Evolutionary conservation across 2,888 invertebrate species (phyloP).

Genomic region (Hoplodrina ambigua): DNA sequence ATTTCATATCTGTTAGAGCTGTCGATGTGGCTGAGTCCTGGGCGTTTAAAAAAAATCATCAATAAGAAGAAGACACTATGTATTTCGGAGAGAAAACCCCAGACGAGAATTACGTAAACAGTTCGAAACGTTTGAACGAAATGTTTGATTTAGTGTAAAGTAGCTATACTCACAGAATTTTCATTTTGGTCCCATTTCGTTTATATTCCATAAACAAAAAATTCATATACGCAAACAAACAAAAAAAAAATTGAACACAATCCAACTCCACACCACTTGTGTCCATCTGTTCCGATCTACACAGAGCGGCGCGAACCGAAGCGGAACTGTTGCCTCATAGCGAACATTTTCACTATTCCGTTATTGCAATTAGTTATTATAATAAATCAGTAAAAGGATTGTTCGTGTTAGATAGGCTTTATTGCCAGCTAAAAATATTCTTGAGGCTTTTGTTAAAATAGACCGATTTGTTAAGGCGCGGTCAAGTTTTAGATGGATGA

Average conservation of each 20-base stretch:
- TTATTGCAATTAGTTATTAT: constrained; percentile 43
- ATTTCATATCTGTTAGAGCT: too few relatives aligned
- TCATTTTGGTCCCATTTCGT: too few relatives aligned
- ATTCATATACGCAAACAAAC: background rate
- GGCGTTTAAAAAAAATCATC: background rate
- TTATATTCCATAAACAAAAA: too few relatives aligned
- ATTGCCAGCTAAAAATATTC: background rate
- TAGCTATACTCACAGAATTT: too few relatives aligned
- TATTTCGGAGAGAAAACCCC: background rate
- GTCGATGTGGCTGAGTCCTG: too few relatives aligned
- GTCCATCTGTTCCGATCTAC: constrained; percentile 65
- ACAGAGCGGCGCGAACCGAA: constrained; percentile 77
- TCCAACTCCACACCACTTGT: constrained; percentile 36
- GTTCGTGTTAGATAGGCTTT: background rate
- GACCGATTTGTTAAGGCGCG: background rate
- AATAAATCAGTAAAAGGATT: constrained; percentile 27
- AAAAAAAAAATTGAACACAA: background rate
- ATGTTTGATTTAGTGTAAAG: too few relatives aligned
- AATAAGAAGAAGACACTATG: background rate
- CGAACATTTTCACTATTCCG: constrained; percentile 80
- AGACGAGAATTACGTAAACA: too few relatives aligned
- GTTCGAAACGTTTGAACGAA: too few relatives aligned
- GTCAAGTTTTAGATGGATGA: background rate
- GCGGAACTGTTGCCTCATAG: constrained; percentile 80
- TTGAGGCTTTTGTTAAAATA: background rate